Evolutionary conservation across 2,113 vertebrate genomes (phyloP).

Genomic region (Copsychus sechellarum): DNA sequence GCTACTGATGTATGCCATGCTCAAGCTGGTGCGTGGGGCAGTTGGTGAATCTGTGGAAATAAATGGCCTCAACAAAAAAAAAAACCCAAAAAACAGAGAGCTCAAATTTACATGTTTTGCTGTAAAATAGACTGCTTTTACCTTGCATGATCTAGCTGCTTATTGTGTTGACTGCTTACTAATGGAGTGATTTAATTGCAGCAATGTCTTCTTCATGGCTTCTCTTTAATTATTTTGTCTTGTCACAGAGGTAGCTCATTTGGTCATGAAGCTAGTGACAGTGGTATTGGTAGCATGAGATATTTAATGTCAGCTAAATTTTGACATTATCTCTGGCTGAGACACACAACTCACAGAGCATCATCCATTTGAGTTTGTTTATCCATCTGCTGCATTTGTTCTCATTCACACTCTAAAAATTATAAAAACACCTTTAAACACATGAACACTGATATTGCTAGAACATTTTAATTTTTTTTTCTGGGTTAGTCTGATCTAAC

Average conservation of each 20-base stretch:
- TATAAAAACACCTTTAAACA: constrained; percentile 20
- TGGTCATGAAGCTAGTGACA: constrained; percentile 35
- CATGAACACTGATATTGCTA: neutral
- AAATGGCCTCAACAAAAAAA: neutral
- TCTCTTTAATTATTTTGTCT: constrained; percentile 69
- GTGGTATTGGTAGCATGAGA: neutral
- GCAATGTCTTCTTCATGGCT: constrained; percentile 64
- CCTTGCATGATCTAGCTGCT: neutral
- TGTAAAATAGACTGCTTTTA: constrained; percentile 46
- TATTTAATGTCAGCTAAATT: constrained; percentile 13
- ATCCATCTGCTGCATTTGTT: constrained; percentile 25
- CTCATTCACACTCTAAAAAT: constrained; percentile 15
- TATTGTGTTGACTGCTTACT: constrained; percentile 17
- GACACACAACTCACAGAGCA: neutral
- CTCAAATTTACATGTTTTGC: neutral
- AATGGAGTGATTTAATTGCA: constrained; percentile 59
- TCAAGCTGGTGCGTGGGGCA: neutral
- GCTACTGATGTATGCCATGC: neutral
- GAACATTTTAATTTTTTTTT: neutral
- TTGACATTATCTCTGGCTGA: constrained; percentile 29
- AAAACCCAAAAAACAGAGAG: neutral
- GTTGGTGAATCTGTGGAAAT: neutral
- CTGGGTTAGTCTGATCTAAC: constrained; percentile 37
- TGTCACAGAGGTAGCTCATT: constrained; percentile 40
- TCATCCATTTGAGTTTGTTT: constrained; percentile 12